Percentiles rank a stretch among this genome's conserved stretches.
These are phyloP conservation scores for Papilio glaucus DNA, from an alignment of 1,140 invertebrate species.

Conservation along the genomic window DNA sequence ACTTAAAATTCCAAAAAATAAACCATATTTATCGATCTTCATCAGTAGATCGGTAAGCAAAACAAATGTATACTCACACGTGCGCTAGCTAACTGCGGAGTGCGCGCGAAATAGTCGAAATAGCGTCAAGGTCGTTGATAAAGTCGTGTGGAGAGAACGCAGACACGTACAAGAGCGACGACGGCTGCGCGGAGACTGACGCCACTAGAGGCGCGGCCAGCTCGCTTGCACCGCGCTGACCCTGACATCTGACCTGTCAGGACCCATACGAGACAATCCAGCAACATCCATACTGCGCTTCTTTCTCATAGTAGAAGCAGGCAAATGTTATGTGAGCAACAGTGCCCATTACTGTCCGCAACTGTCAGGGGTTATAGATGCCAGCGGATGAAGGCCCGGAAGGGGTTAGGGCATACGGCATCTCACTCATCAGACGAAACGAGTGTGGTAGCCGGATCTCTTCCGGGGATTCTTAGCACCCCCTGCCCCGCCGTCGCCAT, in stretches of 20 bases:
- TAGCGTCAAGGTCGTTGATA: conserved; percentile 54
- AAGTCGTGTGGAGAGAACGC: conserved; percentile 32
- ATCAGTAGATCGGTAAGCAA: too few species aligned
- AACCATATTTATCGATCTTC: neutral
- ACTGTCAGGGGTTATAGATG: too few species aligned
- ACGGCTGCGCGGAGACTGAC: conserved; percentile 42
- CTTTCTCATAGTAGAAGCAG: neutral
- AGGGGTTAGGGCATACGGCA: too few species aligned
- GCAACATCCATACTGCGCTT: neutral
- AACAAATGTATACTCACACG: conserved; percentile 50
- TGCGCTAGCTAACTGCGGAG: conserved; percentile 37
- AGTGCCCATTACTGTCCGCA: too few species aligned
- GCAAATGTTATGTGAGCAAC: too few species aligned
- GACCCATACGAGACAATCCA: neutral
- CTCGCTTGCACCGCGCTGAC: neutral
- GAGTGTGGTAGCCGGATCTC: too few species aligned
- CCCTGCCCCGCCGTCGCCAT: too few species aligned
- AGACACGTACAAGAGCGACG: conserved; percentile 34
- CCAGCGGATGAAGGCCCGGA: too few species aligned
- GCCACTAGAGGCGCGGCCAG: neutral
- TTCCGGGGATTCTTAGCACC: too few species aligned
- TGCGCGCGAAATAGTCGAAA: conserved; percentile 48
- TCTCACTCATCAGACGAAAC: too few species aligned
- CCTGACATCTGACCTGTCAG: neutral
- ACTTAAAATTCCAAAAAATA: neutral